These are phyloP conservation scores for Dicerorhinus sumatrensis DNA, from an alignment of 2,113 vertebrate genomes.

Conservation along the genomic window DNA sequence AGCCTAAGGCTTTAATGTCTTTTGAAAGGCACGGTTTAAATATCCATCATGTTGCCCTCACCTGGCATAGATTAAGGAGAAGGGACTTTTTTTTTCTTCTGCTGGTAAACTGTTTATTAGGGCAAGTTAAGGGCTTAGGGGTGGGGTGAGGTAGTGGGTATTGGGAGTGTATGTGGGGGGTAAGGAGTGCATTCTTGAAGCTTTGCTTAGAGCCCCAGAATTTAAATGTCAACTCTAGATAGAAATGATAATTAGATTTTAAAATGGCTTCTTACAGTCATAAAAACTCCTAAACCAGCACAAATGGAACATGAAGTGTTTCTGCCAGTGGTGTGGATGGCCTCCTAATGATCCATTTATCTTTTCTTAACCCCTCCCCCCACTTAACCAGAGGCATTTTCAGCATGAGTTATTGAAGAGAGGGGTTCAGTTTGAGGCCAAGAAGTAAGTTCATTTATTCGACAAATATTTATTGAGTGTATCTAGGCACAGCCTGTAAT, in stretches of 20 bases:
- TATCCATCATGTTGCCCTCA: background rate
- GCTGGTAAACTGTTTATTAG: background rate
- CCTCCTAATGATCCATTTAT: slow-evolving; percentile 14
- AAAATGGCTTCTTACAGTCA: slow-evolving; percentile 11
- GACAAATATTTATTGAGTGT: slow-evolving; percentile 15
- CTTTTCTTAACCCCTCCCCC: background rate
- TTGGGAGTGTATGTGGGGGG: background rate
- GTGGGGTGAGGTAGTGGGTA: background rate
- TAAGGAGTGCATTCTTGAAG: background rate
- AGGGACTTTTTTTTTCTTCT: background rate
- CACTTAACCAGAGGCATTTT: background rate
- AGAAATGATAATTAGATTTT: slow-evolving; percentile 59
- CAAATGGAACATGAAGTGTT: background rate
- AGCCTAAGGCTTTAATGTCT: background rate
- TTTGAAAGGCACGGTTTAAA: background rate
- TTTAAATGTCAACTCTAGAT: slow-evolving; percentile 28
- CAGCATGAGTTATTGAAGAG: background rate
- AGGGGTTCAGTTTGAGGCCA: background rate
- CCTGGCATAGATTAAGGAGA: background rate
- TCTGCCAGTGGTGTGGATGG: background rate
- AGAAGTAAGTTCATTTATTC: slow-evolving; percentile 25
- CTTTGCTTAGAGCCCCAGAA: slow-evolving; percentile 41
- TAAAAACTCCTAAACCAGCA: slow-evolving; percentile 45
- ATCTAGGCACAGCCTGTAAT: background rate
- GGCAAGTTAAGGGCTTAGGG: background rate